Evolutionary conservation across 2,888 invertebrate genomes (phyloP).

Genomic region (Trichacis sp.): DNA sequence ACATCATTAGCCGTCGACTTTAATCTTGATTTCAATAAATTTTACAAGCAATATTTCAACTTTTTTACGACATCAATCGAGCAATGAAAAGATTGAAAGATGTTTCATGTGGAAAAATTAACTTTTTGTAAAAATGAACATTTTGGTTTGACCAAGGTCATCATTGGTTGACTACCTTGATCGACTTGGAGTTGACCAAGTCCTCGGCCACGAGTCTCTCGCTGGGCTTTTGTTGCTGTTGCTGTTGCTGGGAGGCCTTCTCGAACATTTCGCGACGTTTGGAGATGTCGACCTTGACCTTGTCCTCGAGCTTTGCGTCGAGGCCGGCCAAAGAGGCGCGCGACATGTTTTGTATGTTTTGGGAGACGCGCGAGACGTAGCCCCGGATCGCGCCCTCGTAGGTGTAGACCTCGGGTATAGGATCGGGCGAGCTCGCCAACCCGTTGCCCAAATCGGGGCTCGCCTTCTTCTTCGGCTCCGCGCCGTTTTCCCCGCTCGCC

Average conservation of each 20-base stretch:
- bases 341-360: constrained; percentile 60
- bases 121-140: too few relatives aligned
- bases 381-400: constrained; percentile 90
- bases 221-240: too few relatives aligned
- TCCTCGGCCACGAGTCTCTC: constrained; percentile 71
- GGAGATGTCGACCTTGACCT: constrained; percentile 80
- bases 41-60: too few relatives aligned
- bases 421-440: constrained; percentile 76
- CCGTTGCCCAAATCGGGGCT: constrained; percentile 59
- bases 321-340: constrained; percentile 61
- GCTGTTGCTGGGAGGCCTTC: constrained; percentile 70
- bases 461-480: constrained; percentile 52
- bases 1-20: too few relatives aligned
- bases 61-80: too few relatives aligned
- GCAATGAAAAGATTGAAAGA: too few relatives aligned
- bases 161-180: too few relatives aligned
- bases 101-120: too few relatives aligned
- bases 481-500: constrained; percentile 42
- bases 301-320: constrained; percentile 53
- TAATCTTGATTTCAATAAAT: too few relatives aligned
- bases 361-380: constrained; percentile 80
- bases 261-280: constrained; percentile 88
- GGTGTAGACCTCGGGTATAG: constrained; percentile 85
- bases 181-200: constrained; percentile 76
- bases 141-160: too few relatives aligned